Evolutionary conservation across 2,113 vertebrate genomes (phyloP).

Genomic region (Phoenicopterus ruber): DNA sequence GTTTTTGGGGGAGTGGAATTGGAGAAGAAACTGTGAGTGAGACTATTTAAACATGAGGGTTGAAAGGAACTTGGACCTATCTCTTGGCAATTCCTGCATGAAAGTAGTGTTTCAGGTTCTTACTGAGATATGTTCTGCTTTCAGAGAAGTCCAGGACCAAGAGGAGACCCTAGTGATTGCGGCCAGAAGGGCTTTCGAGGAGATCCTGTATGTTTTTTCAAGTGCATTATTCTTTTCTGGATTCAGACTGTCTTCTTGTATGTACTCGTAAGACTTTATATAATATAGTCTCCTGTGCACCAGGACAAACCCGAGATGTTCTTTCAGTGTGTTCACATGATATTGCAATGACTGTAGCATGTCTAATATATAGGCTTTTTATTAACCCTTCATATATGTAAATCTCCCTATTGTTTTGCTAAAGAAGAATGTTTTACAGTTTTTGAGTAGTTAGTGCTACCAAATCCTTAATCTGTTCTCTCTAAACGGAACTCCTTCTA

Average conservation of each 20-base stretch:
- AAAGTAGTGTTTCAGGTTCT: not conserved
- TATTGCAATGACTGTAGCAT: not conserved
- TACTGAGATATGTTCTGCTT: not conserved
- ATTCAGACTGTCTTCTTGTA: not conserved
- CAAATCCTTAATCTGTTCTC: not conserved
- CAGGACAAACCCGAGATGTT: not conserved
- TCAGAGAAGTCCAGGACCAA: conserved; percentile 53
- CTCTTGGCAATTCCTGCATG: not conserved
- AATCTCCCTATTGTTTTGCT: not conserved
- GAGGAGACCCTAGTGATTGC: conserved; percentile 32
- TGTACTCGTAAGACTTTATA: not conserved
- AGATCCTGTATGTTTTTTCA: conserved; percentile 36
- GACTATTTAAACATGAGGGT: not conserved
- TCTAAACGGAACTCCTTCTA: not conserved
- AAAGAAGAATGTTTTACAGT: not conserved
- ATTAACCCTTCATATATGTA: not conserved
- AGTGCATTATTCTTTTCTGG: not conserved
- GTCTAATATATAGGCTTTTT: not conserved
- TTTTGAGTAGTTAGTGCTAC: not conserved
- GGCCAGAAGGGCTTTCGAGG: conserved; percentile 44
- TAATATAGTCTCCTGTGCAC: not conserved
- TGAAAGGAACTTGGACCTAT: not conserved
- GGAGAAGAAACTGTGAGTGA: not conserved
- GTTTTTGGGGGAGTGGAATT: not conserved
- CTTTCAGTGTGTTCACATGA: not conserved